A percentile compares a stretch with the other conserved stretches of the same genome.
These are phyloP conservation scores for Sebastes steindachneri DNA, from an alignment of 2,797 vertebrate species.

Conservation along the genomic window DNA sequence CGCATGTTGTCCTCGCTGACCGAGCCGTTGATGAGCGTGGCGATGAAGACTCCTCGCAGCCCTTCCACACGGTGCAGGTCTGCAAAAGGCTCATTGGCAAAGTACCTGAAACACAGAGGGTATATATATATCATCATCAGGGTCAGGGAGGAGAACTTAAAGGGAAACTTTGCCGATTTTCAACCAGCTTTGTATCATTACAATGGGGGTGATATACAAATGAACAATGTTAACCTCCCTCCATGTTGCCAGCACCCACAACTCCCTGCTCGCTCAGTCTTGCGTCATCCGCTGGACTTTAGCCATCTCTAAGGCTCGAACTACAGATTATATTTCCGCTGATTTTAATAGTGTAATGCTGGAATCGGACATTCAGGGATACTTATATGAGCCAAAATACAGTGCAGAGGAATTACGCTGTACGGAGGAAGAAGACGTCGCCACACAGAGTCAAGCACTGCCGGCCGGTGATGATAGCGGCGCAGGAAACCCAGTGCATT, in stretches of 20 bases:
- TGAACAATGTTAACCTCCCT: too few species aligned
- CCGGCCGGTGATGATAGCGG: too few species aligned
- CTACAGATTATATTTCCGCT: not conserved
- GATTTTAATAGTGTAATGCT: not conserved
- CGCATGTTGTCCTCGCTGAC: constrained; percentile 96
- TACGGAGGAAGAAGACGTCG: not conserved
- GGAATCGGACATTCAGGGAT: not conserved
- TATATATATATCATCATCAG: not conserved
- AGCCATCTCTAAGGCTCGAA: too few species aligned
- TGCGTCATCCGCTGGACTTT: too few species aligned
- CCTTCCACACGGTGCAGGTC: constrained; percentile 96
- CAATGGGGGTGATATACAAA: too few species aligned
- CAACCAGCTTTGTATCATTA: not conserved
- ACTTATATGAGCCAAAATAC: not conserved
- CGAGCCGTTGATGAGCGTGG: constrained; percentile 93
- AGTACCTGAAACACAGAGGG: constrained; percentile 85
- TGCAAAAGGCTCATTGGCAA: constrained; percentile 94
- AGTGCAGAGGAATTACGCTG: not conserved
- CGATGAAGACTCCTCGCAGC: constrained; percentile 92
- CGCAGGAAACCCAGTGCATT: not conserved
- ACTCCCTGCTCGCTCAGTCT: too few species aligned
- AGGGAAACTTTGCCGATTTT: too few species aligned
- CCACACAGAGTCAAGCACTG: not conserved
- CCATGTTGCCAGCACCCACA: too few species aligned
- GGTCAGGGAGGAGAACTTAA: not conserved